Percentiles rank a stretch among this genome's conserved stretches.
Conservation (phyloP, 2,888 invertebrate species). For the Schrankia costaestrigalis region DNA sequence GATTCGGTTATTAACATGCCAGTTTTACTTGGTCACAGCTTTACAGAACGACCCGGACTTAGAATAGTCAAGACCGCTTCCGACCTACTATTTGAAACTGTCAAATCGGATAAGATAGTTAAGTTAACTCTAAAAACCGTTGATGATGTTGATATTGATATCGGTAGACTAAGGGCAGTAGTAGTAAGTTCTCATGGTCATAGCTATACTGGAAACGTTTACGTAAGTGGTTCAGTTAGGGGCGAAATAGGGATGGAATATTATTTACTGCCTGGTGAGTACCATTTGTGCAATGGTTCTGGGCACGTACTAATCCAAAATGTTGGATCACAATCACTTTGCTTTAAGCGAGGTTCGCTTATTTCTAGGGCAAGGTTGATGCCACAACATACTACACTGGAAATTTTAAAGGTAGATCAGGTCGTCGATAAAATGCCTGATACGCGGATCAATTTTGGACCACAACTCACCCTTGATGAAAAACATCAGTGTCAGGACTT, state of each 20-base stretch:
- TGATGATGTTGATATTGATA: background rate
- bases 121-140: background rate
- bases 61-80: constrained; percentile 13
- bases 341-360: too few species aligned
- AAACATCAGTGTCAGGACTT: too few species aligned
- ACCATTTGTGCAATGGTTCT: too few species aligned
- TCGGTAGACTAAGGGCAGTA: background rate
- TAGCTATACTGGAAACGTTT: background rate
- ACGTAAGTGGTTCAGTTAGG: background rate
- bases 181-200: too few species aligned
- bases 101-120: background rate
- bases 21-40: constrained; percentile 13
- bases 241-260: too few species aligned
- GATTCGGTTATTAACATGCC: constrained; percentile 10
- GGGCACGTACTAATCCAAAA: too few species aligned
- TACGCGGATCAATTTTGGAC: background rate
- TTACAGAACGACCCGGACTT: constrained; percentile 14
- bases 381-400: constrained; percentile 10
- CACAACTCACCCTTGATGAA: too few species aligned
- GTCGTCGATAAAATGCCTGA: background rate
- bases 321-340: too few species aligned
- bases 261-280: too few species aligned
- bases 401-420: constrained; percentile 1
- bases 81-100: constrained; percentile 7
- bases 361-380: background rate